Conservation (phyloP, 37 sponge, comb jelly and placozoan species). For the Spongilla lacustris region DNA sequence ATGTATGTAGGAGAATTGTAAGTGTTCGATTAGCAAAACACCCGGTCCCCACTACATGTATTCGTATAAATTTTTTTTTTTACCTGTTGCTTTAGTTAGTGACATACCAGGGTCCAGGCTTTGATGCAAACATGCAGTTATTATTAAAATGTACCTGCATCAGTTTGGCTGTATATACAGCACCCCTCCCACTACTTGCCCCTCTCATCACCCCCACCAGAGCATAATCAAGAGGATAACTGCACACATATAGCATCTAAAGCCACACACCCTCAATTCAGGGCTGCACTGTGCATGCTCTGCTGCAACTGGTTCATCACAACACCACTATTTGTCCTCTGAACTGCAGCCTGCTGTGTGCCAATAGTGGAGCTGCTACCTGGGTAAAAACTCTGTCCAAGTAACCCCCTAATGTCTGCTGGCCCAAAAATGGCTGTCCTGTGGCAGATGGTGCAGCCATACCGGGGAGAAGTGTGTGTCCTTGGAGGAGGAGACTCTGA, state of each 20-base stretch:
- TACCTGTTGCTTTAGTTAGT: no score
- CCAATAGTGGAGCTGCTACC: background rate
- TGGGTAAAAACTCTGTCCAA: background rate
- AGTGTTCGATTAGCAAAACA: no score
- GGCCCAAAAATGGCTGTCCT: background rate
- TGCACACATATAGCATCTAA: background rate
- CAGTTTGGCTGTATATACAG: no score
- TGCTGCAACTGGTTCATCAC: background rate
- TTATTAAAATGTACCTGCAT: no score
- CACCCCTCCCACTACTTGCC: background rate
- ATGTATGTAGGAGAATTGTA: no score
- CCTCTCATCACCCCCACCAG: background rate
- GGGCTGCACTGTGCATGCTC: background rate
- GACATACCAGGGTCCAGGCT: no score
- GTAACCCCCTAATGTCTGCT: background rate
- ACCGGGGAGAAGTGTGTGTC: constrained; percentile 16
- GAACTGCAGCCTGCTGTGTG: background rate
- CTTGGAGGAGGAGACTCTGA: constrained; percentile 27
- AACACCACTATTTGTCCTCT: background rate
- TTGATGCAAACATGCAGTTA: no score
- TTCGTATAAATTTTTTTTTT: no score
- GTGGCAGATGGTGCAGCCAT: constrained; percentile 5
- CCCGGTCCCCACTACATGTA: no score
- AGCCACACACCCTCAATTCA: background rate
- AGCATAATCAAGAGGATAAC: background rate